Evolutionary conservation across 2,888 invertebrate species (phyloP), one percentile per base, ranked within the genome.

Genomic region (Drosophila melanocephala): DNA sequence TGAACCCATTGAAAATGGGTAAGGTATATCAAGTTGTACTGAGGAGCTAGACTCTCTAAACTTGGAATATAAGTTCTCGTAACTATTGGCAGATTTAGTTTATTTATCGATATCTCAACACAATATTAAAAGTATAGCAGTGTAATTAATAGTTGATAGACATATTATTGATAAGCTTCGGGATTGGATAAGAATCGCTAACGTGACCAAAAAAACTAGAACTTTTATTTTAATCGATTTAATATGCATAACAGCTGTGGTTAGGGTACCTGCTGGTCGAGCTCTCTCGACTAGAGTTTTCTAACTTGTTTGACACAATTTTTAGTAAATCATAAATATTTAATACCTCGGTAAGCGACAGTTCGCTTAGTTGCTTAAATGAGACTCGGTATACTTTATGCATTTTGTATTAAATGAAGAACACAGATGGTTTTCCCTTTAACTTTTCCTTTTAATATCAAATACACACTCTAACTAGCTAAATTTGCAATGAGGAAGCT

Each of bases 401-500:
- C 37, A 26, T 19, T 39, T 28, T 22, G 37, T 32, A 53, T 28
- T 1, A 22, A 14, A 16, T 5, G 1, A 7, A 22, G 9, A 56
- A 39, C n/a, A 30, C 0, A 5, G 2, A 16, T 3, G 6, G 12
- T 9, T 35, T 33, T 28, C 9, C 12, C n/a, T 10, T 39, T 5
- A 26, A 28, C 33, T 22, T 19, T 32, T 51, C n/a, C 9, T 26
- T 39, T 35, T 14, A n/a, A 44, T 42, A 69, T 32, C 33, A 51
- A 58, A 33, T 32, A 37, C 53, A 10, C 12, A 59, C 19, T 50
- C 42, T 44, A 53, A 51, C 33, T 19, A 32, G 52, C 32, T 64
- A 71, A 61, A 33, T 62, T 68, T 63, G 44, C 28, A 59, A 50
- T 52, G 35, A 37, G 42, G 50, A 12, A n/a, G n/a, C 26, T 37